A percentile compares a stretch with the other conserved stretches of the same genome.
phyloP scores from a whole-genome alignment of 1,140 invertebrate genomes.

The Nixonia krombeini region DNA sequence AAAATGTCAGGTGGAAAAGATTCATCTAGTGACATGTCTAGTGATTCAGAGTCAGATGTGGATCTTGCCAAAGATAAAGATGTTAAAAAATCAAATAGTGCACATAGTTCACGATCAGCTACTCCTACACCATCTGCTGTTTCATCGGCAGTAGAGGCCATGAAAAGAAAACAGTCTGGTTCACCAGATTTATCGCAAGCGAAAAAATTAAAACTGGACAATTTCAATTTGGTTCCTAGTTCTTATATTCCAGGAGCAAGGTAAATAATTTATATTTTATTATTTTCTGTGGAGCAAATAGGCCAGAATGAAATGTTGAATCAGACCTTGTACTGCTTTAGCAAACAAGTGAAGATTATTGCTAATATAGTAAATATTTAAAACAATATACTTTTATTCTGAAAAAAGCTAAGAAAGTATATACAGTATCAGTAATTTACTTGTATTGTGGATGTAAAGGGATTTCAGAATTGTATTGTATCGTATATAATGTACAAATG shows the following conservation, averaged over 20 bases:
- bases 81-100: conserved; percentile 66
- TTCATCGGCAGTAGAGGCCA: conserved; percentile 41
- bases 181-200: conserved; percentile 73
- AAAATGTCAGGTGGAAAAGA: conserved; percentile 65
- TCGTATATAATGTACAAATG: no score
- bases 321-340: no score
- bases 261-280: conserved; percentile 37
- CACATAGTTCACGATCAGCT: conserved; percentile 77
- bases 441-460: no score
- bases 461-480: no score
- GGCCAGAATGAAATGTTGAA: no score
- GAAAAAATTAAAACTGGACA: conserved; percentile 77
- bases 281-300: no score
- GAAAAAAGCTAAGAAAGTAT: no score
- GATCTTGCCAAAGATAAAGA: conserved; percentile 74
- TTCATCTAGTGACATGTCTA: conserved; percentile 81
- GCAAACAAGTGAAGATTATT: no score
- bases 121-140: conserved; percentile 72
- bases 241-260: conserved; percentile 69
- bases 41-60: conserved; percentile 81
- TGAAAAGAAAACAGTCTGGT: conserved; percentile 69
- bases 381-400: no score
- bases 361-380: no score
- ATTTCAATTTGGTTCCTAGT: conserved; percentile 62
- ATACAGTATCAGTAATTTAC: no score